A percentile compares a stretch with the other conserved stretches of the same genome.
phyloP scores from a whole-genome alignment of 2,888 invertebrate genomes.

The Pyrrhosoma nymphula region DNA sequence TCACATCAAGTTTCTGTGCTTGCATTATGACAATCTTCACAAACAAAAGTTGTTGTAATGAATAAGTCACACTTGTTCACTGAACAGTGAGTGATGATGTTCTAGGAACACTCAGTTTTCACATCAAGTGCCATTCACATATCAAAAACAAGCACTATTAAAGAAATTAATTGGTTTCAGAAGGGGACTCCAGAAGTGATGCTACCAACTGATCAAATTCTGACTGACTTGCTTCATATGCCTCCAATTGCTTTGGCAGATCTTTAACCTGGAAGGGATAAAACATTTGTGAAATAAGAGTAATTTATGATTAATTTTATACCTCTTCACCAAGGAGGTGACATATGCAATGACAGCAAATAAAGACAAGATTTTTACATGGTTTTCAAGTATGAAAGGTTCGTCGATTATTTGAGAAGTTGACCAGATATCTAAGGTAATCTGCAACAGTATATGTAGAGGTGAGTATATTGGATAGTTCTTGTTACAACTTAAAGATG shows the following conservation, averaged over 20 bases:
- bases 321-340: no score
- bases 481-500: no score
- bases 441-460: no score
- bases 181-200: slow-evolving; percentile 78
- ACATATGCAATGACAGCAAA: no score
- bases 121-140: not conserved
- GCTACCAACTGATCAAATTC: slow-evolving; percentile 89
- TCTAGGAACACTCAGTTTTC: not conserved
- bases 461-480: no score
- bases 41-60: not conserved
- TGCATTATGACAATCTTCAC: not conserved
- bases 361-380: not conserved
- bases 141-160: not conserved
- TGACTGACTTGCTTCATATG: slow-evolving; percentile 86
- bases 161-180: slow-evolving; percentile 38
- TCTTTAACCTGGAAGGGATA: slow-evolving; percentile 77
- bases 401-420: no score
- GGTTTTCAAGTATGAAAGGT: no score
- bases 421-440: no score
- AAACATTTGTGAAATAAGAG: not conserved
- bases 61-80: not conserved
- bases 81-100: not conserved
- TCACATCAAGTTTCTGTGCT: not conserved
- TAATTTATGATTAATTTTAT: not conserved
- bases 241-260: slow-evolving; percentile 85